Base-by-base conservation (phyloP, 2,797 vertebrate genomes). In the Hypotaenidia okinawae region DNA sequence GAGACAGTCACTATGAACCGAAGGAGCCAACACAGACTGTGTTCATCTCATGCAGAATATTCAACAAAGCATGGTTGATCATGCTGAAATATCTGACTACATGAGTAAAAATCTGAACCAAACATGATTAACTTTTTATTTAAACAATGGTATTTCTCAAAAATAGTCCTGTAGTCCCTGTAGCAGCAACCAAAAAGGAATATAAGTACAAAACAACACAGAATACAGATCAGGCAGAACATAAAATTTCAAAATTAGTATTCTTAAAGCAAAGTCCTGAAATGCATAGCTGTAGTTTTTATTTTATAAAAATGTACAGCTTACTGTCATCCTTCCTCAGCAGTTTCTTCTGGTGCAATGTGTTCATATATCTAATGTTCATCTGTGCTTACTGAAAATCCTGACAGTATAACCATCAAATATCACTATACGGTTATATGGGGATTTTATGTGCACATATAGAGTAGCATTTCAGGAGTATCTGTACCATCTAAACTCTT, bases 161-260 rank as follows among this genome's bases (percentile, higher is more conserved):
- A 96, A 96, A 82, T 28, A 96, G 84, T 70, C 67, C 37, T 76
- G n/a, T 37, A 94, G 55, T 93, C 61, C 73, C 75, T 57, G 33
- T 87, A 95, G 87, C 91, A 96, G 90, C 84, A 96, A 96, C 84
- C 47, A 92, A 90, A 97, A 97, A 91, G 67, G 59, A 78, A 96
- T 10, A 0, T 58, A 89, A 93, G 49, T 93, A 90, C 54, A 91
- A 94, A 96, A 79, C 39, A 93, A 96, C 22, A 33, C 18, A 77
- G 55, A 61, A 81, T 4, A 76, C 14, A 58, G 41, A 87, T 57
- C 37, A 75, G 52, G 52, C 32, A 87, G 74, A 95, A 87, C 33
- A 94, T 3, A 87, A 79, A 58, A 27, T 24, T 49, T 78, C 81
- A 18, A 52, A 62, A 73, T 0, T 5, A 23, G 35, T 2, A 3